Base-by-base conservation (phyloP, 1,140 invertebrate species). In the Ephestia elutella region DNA sequence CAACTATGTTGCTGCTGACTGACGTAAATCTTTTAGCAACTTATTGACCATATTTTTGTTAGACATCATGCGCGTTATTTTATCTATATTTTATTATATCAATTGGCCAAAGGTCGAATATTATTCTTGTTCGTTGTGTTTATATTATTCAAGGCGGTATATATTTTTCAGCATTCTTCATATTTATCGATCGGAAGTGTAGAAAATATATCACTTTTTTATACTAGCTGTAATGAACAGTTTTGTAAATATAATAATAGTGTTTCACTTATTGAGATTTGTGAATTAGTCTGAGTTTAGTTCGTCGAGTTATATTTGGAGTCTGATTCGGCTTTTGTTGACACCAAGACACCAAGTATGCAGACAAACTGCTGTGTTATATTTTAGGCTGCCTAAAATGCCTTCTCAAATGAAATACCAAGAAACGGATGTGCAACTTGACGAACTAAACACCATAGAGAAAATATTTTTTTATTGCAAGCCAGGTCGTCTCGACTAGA, bases 241-340 rank as follows among this genome's bases (percentile, higher is more conserved):
- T 44, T 15, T 44, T 44, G 38, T 44, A 44, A 44, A 44, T 44
- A 44, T 44, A 44, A 44, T 44, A 2, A 44, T 44, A 44, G n/a
- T 44, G 30, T 32, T 32, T 32, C 15, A 44, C 38, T 1, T 44
- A 44, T 44, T 44, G n/a, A 44, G 2, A 44, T 44, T 11, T 10
- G 32, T 5, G 38, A 17, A 44, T 44, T 44, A 44, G 15, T 15
- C 13, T 44, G 38, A 10, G 32, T 44, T 15, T 44, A 4, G 38
- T 44, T 44, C 38, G 38, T 44, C 38, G 5, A 44, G 38, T 44
- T 15, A 8, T 7, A 15, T 13, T n/a, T n/a, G n/a, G n/a, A n/a
- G n/a, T n/a, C n/a, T n/a, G n/a, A n/a, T n/a, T n/a, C n/a, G n/a
- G n/a, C n/a, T n/a, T n/a, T n/a, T n/a, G n/a, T n/a, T n/a, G n/a